Evolutionary conservation across 2,797 vertebrate species (phyloP).

Genomic region (Picus viridis): DNA sequence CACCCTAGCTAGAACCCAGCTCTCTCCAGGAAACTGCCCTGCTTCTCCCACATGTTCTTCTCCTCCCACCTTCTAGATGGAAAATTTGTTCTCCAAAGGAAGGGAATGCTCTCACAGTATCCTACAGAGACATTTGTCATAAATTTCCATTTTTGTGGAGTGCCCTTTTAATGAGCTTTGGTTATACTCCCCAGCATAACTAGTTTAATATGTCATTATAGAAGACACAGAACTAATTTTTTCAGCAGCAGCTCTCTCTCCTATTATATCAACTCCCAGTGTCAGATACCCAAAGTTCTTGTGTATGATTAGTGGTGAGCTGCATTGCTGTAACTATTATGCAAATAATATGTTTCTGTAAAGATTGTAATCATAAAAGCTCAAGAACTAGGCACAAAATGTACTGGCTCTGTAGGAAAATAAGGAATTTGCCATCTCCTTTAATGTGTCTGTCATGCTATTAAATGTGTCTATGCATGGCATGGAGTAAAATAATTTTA

Average conservation of each 20-base stretch:
- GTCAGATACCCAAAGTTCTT: neutral
- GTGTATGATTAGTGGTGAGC: neutral
- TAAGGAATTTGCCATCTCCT: neutral
- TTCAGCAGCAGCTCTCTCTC: neutral
- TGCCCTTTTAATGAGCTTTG: neutral
- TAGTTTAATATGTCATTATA: neutral
- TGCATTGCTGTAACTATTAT: neutral
- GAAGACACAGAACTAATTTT: neutral
- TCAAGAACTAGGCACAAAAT: neutral
- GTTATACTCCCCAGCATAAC: neutral
- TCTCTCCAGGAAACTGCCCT: neutral
- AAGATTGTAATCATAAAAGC: neutral
- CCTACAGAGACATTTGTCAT: neutral
- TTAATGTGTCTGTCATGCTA: neutral
- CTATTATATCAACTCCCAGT: neutral
- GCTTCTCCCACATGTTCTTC: neutral
- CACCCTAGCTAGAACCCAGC: neutral
- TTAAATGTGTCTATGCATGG: neutral
- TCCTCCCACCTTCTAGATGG: neutral
- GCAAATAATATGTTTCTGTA: neutral
- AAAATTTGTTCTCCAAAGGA: neutral
- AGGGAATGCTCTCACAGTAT: neutral
- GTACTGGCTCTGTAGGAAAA: neutral
- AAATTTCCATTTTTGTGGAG: neutral
- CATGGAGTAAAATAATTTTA: neutral